Percentiles rank a stretch among this genome's conserved stretches.
Conservation (phyloP, 2,888 invertebrate species). For the Calameuta idolon region DNA sequence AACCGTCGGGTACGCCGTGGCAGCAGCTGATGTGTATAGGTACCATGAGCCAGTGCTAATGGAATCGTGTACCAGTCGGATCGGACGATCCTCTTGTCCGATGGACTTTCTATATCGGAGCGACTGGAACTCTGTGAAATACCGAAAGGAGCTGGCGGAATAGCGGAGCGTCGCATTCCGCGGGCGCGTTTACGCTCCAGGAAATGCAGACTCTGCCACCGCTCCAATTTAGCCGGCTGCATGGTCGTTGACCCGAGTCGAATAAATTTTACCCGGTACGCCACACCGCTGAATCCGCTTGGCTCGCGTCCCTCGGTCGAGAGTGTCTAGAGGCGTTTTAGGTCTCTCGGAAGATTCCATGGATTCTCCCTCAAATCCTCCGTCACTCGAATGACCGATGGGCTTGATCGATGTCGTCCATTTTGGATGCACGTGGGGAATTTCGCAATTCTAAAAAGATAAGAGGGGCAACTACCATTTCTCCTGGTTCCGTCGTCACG, state of each 20-base stretch:
- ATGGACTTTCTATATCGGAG: background rate
- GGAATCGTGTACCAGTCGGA: background rate
- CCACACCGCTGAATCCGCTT: background rate
- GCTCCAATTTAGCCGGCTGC: slow-evolving; percentile 7
- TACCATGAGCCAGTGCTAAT: background rate
- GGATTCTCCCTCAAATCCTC: background rate
- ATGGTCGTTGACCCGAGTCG: slow-evolving; percentile 8
- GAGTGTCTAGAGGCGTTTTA: background rate
- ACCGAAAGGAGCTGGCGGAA: background rate
- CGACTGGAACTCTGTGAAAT: background rate
- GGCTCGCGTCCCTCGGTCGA: background rate
- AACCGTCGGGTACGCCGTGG: background rate
- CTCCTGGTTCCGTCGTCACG: background rate
- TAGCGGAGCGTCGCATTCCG: slow-evolving; percentile 3
- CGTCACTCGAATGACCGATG: background rate
- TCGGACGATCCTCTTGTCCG: background rate
- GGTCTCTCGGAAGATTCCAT: background rate
- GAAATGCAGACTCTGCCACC: slow-evolving; percentile 8
- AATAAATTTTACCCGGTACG: slow-evolving; percentile 6
- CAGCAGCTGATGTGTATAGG: background rate
- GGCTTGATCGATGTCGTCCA: background rate
- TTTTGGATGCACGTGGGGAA: background rate
- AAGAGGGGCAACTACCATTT: background rate
- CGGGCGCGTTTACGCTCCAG: slow-evolving; percentile 2
- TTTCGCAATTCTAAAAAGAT: background rate